Base-by-base conservation (phyloP, 2,888 invertebrate genomes). In the Idaea biselata region DNA sequence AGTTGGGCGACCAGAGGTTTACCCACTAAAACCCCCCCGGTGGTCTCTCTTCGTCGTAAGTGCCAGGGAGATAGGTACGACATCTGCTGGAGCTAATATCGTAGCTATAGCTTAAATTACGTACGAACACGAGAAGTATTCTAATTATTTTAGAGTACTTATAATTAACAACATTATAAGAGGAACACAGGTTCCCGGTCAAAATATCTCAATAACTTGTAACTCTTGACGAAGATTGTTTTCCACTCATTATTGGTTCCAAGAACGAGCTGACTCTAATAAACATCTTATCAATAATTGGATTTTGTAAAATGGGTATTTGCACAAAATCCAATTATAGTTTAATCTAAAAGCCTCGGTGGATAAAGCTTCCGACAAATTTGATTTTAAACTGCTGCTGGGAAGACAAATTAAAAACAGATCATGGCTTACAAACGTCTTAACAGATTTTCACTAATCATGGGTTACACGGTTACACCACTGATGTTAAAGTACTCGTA, bases 311-410 rank as follows among this genome's bases (percentile, higher is more conserved):
- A 44, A 44, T 44, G 44, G 44, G 44, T 44, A 44, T 44, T 44
- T 44, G 44, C 11, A 44, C 44, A 44, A 44, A 44, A 8, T 44
- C 44, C 44, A 44, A 44, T 44, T 44, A 44, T 44, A 14, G 44
- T 44, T 44, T 44, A 44, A 44, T 44, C 44, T 11, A 7, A 44
- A 44, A 0, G 44, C 11, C 44, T 44, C 44, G 44, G 44, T 44
- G 44, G 6, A 44, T 44, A 14, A 44, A 44, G 44, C 44, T 44
- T 44, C 44, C 44, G 11, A 44, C 14, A 44, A 44, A 44, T 14
- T 44, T 44, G 44, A 62, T 62, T 59, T 55, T 16, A 14, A 31
- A 8, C 14, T 44, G 44, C 44, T 44, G 44, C 8, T 44, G 11
- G 44, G 11, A 44, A 44, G 14, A 14, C 44, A 44, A 44, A 44